Percentiles rank a stretch among this genome's conserved stretches.
Evolutionary conservation across 2,797 vertebrate species (phyloP).

Genomic region (Malacoctenus gilli): DNA sequence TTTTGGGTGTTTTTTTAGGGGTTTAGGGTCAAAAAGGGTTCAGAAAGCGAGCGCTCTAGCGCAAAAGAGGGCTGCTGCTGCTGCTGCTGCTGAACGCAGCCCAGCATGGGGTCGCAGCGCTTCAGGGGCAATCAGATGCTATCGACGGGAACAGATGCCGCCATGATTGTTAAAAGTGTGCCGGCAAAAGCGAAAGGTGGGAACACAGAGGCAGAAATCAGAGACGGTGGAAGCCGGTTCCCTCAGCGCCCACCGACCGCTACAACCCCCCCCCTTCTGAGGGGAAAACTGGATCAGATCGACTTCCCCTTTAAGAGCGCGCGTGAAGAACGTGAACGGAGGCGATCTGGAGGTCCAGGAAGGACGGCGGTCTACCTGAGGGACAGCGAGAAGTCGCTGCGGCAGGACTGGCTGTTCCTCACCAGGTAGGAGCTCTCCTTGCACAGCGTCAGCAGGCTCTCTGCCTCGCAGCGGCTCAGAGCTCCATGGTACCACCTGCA

Average conservation of each 20-base stretch:
- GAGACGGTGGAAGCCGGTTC: constrained; percentile 3
- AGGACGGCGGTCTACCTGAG: constrained; percentile 88
- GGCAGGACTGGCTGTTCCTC: constrained; percentile 90
- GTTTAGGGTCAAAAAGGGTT: no score
- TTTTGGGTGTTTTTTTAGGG: no score
- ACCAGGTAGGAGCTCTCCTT: constrained; percentile 96
- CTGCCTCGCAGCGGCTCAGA: constrained; percentile 88
- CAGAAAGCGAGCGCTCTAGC: no score
- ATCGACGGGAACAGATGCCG: no score
- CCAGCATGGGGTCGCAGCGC: no score
- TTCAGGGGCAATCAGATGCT: no score
- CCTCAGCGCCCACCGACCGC: constrained; percentile 4
- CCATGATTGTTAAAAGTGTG: no score
- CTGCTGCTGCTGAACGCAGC: no score
- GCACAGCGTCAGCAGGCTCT: constrained; percentile 89
- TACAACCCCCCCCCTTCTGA: constrained; percentile 15
- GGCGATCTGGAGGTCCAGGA: no score
- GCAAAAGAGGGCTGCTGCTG: no score
- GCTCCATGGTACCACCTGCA: constrained; percentile 95
- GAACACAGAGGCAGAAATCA: constrained; percentile 5
- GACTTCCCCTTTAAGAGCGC: constrained; percentile 33
- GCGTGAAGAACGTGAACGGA: background rate
- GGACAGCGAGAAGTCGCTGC: constrained; percentile 90
- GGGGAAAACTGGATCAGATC: constrained; percentile 12
- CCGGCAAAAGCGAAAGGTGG: background rate